Conservation (phyloP, 2,888 invertebrate genomes). For the Andricus curvator region DNA sequence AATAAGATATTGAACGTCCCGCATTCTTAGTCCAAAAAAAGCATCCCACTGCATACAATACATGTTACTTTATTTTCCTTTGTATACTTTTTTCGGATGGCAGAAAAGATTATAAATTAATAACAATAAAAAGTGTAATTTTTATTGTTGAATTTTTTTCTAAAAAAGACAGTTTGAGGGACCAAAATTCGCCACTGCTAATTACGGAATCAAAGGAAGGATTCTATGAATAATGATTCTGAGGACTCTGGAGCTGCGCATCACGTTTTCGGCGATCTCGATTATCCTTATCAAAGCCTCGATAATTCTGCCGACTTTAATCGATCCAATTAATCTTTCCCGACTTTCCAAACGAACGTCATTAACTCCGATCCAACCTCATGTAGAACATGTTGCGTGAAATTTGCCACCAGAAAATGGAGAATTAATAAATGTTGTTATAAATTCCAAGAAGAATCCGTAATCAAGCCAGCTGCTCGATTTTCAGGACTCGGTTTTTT, state of each 20-base stretch:
- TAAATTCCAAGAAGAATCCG: slow-evolving; percentile 7
- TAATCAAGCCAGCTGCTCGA: slow-evolving; percentile 7
- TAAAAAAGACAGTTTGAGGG: not conserved
- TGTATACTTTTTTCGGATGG: too few relatives aligned
- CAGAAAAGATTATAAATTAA: too few relatives aligned
- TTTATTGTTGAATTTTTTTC: too few relatives aligned
- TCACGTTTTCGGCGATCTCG: slow-evolving; percentile 17
- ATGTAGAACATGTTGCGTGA: slow-evolving; percentile 3
- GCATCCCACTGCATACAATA: not conserved
- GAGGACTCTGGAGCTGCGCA: not conserved
- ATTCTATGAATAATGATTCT: slow-evolving; percentile 21
- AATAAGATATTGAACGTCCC: not conserved
- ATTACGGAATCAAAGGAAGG: slow-evolving; percentile 14
- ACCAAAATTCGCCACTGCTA: not conserved
- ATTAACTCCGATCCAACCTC: not conserved
- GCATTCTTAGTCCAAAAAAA: slow-evolving; percentile 1
- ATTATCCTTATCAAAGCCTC: slow-evolving; percentile 29
- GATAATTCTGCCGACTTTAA: slow-evolving; percentile 27
- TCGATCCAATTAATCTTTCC: slow-evolving; percentile 30
- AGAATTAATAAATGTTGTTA: slow-evolving; percentile 12
- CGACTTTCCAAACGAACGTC: slow-evolving; percentile 17
- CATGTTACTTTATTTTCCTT: not conserved
- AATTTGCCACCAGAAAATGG: slow-evolving; percentile 28
- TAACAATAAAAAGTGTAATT: too few relatives aligned
- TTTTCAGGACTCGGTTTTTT: not conserved